A percentile compares a stretch with the other conserved stretches of the same genome.
These are phyloP conservation scores for Meloidogyne hapla DNA, from an alignment of 1,140 invertebrate species.

Conservation along the genomic window DNA sequence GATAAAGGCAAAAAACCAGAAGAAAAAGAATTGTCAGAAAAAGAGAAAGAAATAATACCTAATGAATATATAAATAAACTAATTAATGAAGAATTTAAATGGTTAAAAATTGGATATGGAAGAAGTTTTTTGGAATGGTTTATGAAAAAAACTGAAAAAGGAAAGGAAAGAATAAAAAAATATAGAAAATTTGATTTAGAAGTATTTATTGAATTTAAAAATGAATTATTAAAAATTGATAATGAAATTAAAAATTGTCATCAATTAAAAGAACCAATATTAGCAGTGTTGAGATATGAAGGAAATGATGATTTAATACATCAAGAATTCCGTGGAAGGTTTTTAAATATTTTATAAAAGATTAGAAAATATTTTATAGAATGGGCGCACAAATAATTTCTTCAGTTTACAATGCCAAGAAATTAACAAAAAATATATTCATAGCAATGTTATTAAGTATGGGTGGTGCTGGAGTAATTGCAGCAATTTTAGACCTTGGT, in stretches of 20 bases:
- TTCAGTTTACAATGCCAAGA: background rate
- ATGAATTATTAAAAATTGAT: background rate
- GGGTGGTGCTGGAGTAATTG: conserved; percentile 11
- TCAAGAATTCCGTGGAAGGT: background rate
- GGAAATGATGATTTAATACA: background rate
- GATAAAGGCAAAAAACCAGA: background rate
- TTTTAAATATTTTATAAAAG: background rate
- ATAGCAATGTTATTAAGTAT: background rate
- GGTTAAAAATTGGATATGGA: background rate
- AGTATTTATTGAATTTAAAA: background rate
- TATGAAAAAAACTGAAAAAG: background rate
- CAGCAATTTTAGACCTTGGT: background rate
- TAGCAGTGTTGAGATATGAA: background rate
- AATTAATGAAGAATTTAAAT: conserved; percentile 3
- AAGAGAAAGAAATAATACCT: background rate
- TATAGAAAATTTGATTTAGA: background rate
- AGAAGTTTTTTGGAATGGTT: background rate
- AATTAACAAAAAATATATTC: background rate
- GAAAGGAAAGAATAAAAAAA: background rate
- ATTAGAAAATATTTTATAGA: background rate
- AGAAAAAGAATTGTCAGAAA: background rate
- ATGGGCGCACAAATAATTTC: conserved; percentile 25
- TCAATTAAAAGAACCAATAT: background rate
- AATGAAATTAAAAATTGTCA: background rate
- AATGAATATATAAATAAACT: background rate